Conservation (phyloP, 2,888 invertebrate genomes). For the Lysandra bellargus region DNA sequence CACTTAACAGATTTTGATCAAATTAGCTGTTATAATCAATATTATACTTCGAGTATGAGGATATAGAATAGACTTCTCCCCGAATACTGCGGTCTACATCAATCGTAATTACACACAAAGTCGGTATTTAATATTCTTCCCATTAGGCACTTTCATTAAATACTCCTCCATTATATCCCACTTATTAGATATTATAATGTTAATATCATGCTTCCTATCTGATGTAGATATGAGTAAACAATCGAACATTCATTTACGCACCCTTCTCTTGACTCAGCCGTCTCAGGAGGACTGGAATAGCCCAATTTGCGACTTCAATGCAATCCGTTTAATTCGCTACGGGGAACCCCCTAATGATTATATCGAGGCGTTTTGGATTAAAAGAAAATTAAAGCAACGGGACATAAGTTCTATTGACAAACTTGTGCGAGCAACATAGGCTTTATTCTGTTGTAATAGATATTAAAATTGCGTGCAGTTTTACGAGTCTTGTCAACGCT, state of each 20-base stretch:
- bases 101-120: background rate
- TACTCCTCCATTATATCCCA: constrained; percentile 30
- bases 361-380: constrained; percentile 75
- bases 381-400: constrained; percentile 78
- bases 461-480: constrained; percentile 40
- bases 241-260: constrained; percentile 52
- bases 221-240: constrained; percentile 57
- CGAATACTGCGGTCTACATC: background rate
- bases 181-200: constrained; percentile 8
- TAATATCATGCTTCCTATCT: constrained; percentile 24
- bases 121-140: background rate
- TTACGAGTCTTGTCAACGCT: constrained; percentile 49
- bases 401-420: constrained; percentile 64
- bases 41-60: too few relatives aligned
- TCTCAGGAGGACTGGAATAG: constrained; percentile 73
- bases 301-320: constrained; percentile 77
- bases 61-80: background rate
- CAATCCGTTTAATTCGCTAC: constrained; percentile 78
- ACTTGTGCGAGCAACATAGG: constrained; percentile 24
- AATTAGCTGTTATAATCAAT: too few relatives aligned
- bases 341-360: constrained; percentile 73
- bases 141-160: background rate
- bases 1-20: too few relatives aligned
- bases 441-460: constrained; percentile 44
- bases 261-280: constrained; percentile 52